A percentile compares a stretch with the other conserved stretches of the same genome.
Conservation (phyloP, 2,113 vertebrate species). For the Atlantisia rogersi region DNA sequence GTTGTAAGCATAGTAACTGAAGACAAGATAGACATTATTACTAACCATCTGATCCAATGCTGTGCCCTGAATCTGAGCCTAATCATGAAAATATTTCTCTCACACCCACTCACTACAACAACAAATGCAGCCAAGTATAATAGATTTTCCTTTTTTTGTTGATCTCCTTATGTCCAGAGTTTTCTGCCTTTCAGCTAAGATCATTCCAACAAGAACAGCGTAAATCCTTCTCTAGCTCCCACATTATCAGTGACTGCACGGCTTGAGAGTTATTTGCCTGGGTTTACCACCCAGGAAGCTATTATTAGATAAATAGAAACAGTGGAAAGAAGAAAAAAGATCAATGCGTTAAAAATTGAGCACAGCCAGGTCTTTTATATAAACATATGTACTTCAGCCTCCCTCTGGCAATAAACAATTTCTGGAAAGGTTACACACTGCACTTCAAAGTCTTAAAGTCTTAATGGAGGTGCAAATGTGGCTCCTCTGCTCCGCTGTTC, state of each 20-base stretch:
- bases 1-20: neutral
- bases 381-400: neutral
- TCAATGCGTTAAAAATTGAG: neutral
- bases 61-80: neutral
- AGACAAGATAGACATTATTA: slow-evolving; percentile 30
- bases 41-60: neutral
- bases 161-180: neutral
- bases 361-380: neutral
- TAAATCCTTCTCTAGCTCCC: neutral
- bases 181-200: neutral
- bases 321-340: neutral
- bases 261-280: neutral
- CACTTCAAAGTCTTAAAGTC: neutral
- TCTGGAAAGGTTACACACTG: neutral
- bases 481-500: neutral
- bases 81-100: slow-evolving; percentile 56
- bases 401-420: neutral
- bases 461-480: neutral
- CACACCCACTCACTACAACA: slow-evolving; percentile 52
- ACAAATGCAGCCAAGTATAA: slow-evolving; percentile 34
- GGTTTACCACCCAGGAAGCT: neutral
- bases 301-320: neutral
- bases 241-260: neutral
- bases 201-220: neutral
- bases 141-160: slow-evolving; percentile 19